phyloP scores from a whole-genome alignment of 2,888 invertebrate species.

The Limnephilus lunatus region DNA sequence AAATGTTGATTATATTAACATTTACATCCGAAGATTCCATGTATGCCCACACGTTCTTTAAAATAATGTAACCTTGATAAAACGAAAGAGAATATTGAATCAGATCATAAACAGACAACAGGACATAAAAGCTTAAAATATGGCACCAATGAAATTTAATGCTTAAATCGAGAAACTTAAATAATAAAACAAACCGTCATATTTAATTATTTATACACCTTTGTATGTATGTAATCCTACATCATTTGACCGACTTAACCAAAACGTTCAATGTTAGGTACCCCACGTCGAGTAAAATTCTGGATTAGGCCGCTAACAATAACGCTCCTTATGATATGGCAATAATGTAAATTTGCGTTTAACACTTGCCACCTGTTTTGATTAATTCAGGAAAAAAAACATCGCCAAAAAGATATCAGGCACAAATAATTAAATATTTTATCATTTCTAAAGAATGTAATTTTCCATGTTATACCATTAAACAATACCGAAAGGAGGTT shows the following conservation, averaged over 20 bases:
- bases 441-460: no score
- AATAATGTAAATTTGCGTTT: no score
- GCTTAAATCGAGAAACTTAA: background rate
- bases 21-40: background rate
- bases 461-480: no score
- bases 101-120: slow-evolving; percentile 16
- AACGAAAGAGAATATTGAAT: slow-evolving; percentile 11
- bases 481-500: no score
- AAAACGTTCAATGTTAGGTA: background rate
- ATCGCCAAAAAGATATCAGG: no score
- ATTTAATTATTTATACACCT: background rate
- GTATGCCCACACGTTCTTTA: background rate
- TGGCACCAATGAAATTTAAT: background rate
- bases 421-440: no score
- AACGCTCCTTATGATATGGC: no score
- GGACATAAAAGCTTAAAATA: slow-evolving; percentile 6
- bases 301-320: background rate
- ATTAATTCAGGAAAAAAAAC: no score
- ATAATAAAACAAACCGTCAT: background rate
- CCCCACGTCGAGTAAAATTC: background rate
- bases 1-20: background rate
- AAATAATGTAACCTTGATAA: slow-evolving; percentile 10
- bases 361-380: no score
- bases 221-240: background rate
- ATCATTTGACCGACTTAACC: background rate